phyloP scores from a whole-genome alignment of 2,113 vertebrate genomes.

The Pao palembangensis region DNA sequence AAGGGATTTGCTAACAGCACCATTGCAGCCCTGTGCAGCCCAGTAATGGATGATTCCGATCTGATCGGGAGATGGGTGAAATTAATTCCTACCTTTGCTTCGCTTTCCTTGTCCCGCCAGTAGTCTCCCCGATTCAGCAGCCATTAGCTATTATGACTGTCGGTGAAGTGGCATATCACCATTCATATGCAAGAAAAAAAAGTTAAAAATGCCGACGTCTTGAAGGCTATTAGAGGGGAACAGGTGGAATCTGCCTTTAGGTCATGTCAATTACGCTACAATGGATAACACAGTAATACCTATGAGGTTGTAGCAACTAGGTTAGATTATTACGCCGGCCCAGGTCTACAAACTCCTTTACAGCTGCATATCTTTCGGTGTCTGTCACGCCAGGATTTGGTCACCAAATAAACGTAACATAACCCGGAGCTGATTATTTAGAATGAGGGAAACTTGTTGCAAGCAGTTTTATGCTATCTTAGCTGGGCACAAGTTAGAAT shows the following conservation, averaged over 20 bases:
- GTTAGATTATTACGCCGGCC: conserved; percentile 44
- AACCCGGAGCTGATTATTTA: conserved; percentile 23
- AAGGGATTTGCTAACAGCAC: conserved; percentile 64
- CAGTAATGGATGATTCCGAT: conserved; percentile 73
- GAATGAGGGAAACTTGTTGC: conserved; percentile 8
- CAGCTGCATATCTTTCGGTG: conserved; percentile 59
- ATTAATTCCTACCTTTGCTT: conserved; percentile 79
- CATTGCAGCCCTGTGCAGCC: conserved; percentile 72
- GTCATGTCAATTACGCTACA: conserved; percentile 50
- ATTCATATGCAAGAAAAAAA: conserved; percentile 77
- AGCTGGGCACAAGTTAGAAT: conserved; percentile 15
- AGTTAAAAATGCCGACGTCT: conserved; percentile 72
- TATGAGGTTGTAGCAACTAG: conserved; percentile 18
- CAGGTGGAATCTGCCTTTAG: conserved; percentile 55
- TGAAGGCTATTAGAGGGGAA: conserved; percentile 57
- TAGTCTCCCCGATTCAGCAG: conserved; percentile 82
- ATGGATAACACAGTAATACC: conserved; percentile 29
- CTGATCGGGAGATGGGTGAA: conserved; percentile 74
- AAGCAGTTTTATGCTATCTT: conserved; percentile 5
- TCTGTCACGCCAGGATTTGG: conserved; percentile 77
- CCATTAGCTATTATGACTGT: conserved; percentile 80
- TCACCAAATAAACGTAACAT: conserved; percentile 59
- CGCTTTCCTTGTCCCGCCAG: conserved; percentile 82
- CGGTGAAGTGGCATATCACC: conserved; percentile 79
- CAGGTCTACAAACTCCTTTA: conserved; percentile 64